Conservation (phyloP, 37 sponge, comb jelly and placozoan species). For the Halisarca cf. caerulea region DNA sequence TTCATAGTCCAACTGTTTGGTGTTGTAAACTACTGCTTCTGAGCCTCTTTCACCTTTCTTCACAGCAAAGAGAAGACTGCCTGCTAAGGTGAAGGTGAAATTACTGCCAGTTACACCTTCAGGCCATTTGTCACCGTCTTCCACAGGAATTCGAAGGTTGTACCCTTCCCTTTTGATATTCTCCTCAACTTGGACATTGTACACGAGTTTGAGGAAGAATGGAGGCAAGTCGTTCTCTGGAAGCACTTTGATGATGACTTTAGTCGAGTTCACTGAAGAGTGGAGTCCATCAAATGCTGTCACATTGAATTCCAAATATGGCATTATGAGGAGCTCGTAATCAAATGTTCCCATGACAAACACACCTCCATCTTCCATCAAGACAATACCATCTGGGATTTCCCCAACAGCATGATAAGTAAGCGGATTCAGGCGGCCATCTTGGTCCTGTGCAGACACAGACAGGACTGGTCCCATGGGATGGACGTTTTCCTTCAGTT, state of each 20-base stretch:
- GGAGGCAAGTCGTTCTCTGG: slow-evolving; percentile 60
- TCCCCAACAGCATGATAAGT: slow-evolving; percentile 7
- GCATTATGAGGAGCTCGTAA: slow-evolving; percentile 21
- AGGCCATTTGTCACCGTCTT: slow-evolving; percentile 42
- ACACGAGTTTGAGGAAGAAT: slow-evolving; percentile 32
- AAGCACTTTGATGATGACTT: slow-evolving; percentile 30
- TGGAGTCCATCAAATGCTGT: slow-evolving; percentile 54
- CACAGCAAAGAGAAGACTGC: slow-evolving; percentile 23
- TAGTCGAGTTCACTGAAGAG: slow-evolving; percentile 22
- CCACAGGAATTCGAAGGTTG: slow-evolving; percentile 30
- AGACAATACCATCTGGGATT: neutral
- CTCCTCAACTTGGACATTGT: slow-evolving; percentile 30
- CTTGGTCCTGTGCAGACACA: slow-evolving; percentile 32
- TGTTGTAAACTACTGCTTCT: slow-evolving; percentile 40
- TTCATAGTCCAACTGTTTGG: slow-evolving; percentile 46
- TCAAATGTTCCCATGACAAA: slow-evolving; percentile 37
- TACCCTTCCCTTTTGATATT: slow-evolving; percentile 31
- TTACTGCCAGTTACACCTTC: slow-evolving; percentile 15
- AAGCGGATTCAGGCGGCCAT: slow-evolving; percentile 19
- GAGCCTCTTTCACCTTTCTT: neutral
- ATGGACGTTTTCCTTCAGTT: slow-evolving; percentile 33
- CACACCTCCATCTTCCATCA: slow-evolving; percentile 40
- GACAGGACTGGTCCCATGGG: slow-evolving; percentile 29
- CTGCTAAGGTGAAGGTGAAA: slow-evolving; percentile 3
- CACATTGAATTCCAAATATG: slow-evolving; percentile 24